Evolutionary conservation across 2,888 invertebrate species (phyloP), one percentile per base, ranked within the genome.

Genomic region (Chymomyza caudatula): DNA sequence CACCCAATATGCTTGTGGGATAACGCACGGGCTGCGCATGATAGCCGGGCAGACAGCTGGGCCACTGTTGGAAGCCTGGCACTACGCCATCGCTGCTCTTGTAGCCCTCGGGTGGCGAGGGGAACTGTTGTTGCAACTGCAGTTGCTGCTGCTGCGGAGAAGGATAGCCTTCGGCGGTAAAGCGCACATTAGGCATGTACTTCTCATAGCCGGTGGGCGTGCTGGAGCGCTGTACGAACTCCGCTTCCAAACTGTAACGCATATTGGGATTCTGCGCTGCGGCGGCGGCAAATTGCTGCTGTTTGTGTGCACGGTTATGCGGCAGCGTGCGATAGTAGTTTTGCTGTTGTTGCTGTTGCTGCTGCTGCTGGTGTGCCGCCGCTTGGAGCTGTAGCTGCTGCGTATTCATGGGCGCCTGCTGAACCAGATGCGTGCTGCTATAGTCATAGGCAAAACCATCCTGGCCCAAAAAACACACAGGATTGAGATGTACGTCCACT

Each of bases 151-250:
- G 76, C 4, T 78, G 76, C 4, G 81, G 73, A 70, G 93, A 92
- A 0, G 95, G 95, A 89, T 96, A 96, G 6, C 96, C 96, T 77
- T 96, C 96, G 62, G 94, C 93, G 3, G 96, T 96, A 86, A 95
- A 95, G 73, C 95, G 92, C 57, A 95, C 93, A 87, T 92, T 92
- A 77, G 89, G 88, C 68, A 91, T 89, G 86, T 91, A 92, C 78
- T 92, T 91, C 73, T 92, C 93, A 84, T 92, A 92, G 71, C 74
- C 78, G 19, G 91, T 89, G 2, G 92, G 90, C 5, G 91, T 90
- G 19, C 89, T 87, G 22, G 92, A 90, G 60, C 92, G 91, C 59
- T 92, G 92, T 61, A 93, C 90, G 85, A 93, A 93, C 88, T 94
- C 94, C 4, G 94, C 94, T 83, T 94, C 94, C 49, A 94, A 89